Evolutionary conservation across 2,113 vertebrate genomes (phyloP).

Genomic region (Callopanchax toddi): DNA sequence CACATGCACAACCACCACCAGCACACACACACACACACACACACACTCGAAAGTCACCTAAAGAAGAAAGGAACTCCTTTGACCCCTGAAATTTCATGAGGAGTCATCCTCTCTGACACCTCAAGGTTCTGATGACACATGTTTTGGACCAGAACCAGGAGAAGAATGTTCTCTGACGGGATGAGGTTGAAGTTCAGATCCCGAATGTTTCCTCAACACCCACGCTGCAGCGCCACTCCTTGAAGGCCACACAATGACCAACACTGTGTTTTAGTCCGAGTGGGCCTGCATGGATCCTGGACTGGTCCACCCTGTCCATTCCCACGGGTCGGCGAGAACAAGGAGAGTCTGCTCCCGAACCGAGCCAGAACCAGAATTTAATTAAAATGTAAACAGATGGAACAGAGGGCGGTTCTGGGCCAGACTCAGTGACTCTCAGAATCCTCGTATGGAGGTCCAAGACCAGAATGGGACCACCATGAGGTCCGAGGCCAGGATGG

Average conservation of each 20-base stretch:
- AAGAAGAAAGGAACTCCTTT: too few relatives aligned
- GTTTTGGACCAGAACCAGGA: too few relatives aligned
- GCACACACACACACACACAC: too few relatives aligned
- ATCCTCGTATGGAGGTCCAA: too few relatives aligned
- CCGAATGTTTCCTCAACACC: slow-evolving; percentile 42
- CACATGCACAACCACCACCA: neutral
- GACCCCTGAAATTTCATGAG: too few relatives aligned
- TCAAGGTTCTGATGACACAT: too few relatives aligned
- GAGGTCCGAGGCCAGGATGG: too few relatives aligned
- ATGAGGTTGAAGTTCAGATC: slow-evolving; percentile 17
- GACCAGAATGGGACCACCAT: too few relatives aligned
- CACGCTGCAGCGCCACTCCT: slow-evolving; percentile 34
- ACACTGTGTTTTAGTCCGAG: slow-evolving; percentile 49
- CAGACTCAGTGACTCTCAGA: too few relatives aligned
- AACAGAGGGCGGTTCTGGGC: slow-evolving; percentile 50
- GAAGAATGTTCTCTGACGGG: too few relatives aligned
- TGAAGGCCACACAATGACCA: slow-evolving; percentile 54
- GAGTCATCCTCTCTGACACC: too few relatives aligned
- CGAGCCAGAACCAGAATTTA: slow-evolving; percentile 12
- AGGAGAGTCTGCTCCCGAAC: slow-evolving; percentile 67
- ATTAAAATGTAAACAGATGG: slow-evolving; percentile 30
- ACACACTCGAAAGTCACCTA: too few relatives aligned
- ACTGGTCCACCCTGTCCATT: slow-evolving; percentile 48
- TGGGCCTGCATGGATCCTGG: slow-evolving; percentile 48
- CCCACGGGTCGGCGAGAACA: slow-evolving; percentile 33